These are phyloP conservation scores for Isichthys henryi DNA, from an alignment of 2,113 vertebrate species.

Conservation along the genomic window DNA sequence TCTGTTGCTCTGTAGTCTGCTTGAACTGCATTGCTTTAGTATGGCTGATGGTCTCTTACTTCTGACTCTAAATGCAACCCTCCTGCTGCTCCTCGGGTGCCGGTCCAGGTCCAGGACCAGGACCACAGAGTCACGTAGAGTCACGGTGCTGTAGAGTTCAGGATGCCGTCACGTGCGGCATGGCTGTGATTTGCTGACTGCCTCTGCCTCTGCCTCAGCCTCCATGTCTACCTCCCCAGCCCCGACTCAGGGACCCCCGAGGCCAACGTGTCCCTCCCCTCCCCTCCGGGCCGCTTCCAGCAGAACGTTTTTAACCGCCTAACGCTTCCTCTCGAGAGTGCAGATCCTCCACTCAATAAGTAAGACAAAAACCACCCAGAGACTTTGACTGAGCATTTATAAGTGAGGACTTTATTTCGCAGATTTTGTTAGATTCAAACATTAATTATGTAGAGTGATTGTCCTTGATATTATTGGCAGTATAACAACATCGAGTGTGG, in stretches of 20 bases:
- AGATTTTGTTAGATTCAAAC: neutral
- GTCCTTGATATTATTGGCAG: neutral
- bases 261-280: conserved; percentile 70
- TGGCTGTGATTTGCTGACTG: neutral
- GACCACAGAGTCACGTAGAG: neutral
- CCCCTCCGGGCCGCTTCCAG: conserved; percentile 75
- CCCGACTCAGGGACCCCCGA: conserved; percentile 83
- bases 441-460: neutral
- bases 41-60: neutral
- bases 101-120: neutral
- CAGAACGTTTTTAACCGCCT: conserved; percentile 79
- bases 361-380: conserved; percentile 42
- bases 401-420: neutral
- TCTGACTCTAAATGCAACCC: neutral
- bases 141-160: neutral
- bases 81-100: neutral
- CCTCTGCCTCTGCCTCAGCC: neutral
- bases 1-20: neutral
- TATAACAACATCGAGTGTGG: neutral
- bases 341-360: conserved; percentile 73
- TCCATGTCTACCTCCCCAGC: conserved; percentile 60
- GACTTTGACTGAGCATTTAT: neutral
- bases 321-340: conserved; percentile 70
- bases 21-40: neutral
- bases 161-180: neutral